Percentiles rank a stretch among this genome's conserved stretches.
These are phyloP conservation scores for Actinostola sp. DNA, from an alignment of 92 coral and sea anemone species.

Conservation along the genomic window DNA sequence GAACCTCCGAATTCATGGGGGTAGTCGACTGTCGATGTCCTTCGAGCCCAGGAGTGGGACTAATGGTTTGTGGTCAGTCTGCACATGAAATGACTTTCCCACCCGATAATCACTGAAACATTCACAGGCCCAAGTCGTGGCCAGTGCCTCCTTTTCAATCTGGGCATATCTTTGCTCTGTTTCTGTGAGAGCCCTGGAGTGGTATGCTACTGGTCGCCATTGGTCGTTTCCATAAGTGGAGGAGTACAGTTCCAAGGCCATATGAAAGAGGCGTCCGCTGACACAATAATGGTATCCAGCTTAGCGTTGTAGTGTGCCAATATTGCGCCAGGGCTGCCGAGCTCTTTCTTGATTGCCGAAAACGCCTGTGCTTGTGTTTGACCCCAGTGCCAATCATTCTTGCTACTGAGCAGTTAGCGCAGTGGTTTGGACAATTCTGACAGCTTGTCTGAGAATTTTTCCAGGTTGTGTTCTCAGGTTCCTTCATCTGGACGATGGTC, in stretches of 20 bases:
- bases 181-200: conserved; percentile 60
- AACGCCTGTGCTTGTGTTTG: conserved; percentile 24
- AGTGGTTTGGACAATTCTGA: conserved; percentile 34
- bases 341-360: conserved; percentile 12
- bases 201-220: conserved; percentile 56
- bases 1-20: conserved; percentile 45
- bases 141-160: conserved; percentile 65
- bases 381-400: conserved; percentile 35
- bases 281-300: background rate
- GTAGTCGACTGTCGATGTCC: conserved; percentile 42
- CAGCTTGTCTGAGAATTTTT: conserved; percentile 27
- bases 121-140: conserved; percentile 40
- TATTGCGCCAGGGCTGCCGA: conserved; percentile 1
- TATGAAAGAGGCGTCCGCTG: background rate
- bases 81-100: conserved; percentile 40
- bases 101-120: conserved; percentile 40
- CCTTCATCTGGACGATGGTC: conserved; percentile 35
- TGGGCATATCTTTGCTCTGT: conserved; percentile 65
- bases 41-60: conserved; percentile 52
- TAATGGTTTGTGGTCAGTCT: conserved; percentile 67
- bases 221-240: conserved; percentile 46
- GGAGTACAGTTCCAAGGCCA: conserved; percentile 62
- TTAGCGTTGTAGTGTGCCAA: conserved; percentile 2
- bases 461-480: conserved; percentile 41
- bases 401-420: conserved; percentile 21